Evolutionary conservation across 2,888 invertebrate species (phyloP), one percentile per base, ranked within the genome.

Genomic region (Drymonia ruficornis): DNA sequence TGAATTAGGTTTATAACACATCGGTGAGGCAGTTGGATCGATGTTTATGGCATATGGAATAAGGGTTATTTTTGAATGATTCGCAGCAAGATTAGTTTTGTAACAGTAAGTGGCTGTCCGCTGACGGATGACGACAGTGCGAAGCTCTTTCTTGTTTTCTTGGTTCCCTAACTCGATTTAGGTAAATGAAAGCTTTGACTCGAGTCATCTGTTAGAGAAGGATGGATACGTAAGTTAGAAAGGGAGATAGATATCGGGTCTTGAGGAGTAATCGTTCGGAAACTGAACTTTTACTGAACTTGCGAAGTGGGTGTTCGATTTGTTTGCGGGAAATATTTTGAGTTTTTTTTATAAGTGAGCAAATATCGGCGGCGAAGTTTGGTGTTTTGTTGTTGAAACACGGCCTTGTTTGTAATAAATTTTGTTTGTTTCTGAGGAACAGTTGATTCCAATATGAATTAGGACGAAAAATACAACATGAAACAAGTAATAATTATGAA

Each of bases 101-200:
- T 74, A 70, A 51, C 54, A 49, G 68, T 67, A 77, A 83, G 81
- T 83, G 78, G 83, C 76, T 76, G 76, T 74, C 74, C 75, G 82
- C 78, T 84, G 86, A 88, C 86, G 83, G 85, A 88, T 86, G 87
- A 81, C 81, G 81, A 81, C 84, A 81, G 70, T 76, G 75, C 67
- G 79, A 80, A 79, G 81, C 77, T 81, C 81, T 85, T 83, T 86
- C 84, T 86, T 85, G 86, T 86, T 85, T 82, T 81, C 83, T 80
- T 76, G 78, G 81, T 76, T 81, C 84, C 81, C 76, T 84, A 84
- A 86, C 81, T 86, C 81, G 83, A 85, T 86, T 83, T 83, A 77
- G 80, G 78, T 81, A 81, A 87, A 85, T 84, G 80, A 83, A 82
- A 76, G 76, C 78, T 69, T 73, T 73, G 80, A 75, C 68, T 73